Evolutionary conservation across 1,140 invertebrate species (phyloP).

Genomic region (Holotrichia oblita): DNA sequence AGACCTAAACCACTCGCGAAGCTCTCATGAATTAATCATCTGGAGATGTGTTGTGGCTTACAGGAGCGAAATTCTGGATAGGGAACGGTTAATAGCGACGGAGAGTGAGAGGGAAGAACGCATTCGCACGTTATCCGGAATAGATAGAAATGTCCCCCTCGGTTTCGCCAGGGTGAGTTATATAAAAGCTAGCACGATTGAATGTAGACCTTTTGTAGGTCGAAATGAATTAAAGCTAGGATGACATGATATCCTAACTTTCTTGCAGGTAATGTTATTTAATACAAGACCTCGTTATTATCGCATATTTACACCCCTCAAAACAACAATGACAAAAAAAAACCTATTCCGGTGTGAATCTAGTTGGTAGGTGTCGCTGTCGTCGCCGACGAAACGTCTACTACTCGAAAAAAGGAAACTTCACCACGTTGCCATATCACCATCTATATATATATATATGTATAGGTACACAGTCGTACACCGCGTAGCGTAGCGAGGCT

Average conservation of each 20-base stretch:
- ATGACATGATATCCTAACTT: too few relatives aligned
- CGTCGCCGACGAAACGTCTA: background rate
- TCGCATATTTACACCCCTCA: too few relatives aligned
- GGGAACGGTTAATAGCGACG: background rate
- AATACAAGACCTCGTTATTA: too few relatives aligned
- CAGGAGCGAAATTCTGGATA: background rate
- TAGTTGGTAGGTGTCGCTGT: too few relatives aligned
- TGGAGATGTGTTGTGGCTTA: slow-evolving; percentile 11
- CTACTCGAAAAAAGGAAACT: background rate
- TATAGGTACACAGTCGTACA: background rate
- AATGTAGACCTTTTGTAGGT: too few relatives aligned
- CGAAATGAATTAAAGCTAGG: too few relatives aligned
- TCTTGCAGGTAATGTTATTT: too few relatives aligned
- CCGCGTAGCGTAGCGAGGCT: background rate
- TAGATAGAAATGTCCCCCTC: background rate
- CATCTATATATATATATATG: background rate
- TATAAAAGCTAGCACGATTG: too few relatives aligned
- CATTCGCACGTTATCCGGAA: background rate
- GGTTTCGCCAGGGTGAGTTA: too few relatives aligned
- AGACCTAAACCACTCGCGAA: background rate
- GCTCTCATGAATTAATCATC: slow-evolving; percentile 2
- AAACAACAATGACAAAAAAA: too few relatives aligned
- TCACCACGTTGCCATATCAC: background rate
- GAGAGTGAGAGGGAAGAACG: background rate
- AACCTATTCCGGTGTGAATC: too few relatives aligned